Conservation (phyloP, 2,888 invertebrate genomes). For the Cosmia pyralina region DNA sequence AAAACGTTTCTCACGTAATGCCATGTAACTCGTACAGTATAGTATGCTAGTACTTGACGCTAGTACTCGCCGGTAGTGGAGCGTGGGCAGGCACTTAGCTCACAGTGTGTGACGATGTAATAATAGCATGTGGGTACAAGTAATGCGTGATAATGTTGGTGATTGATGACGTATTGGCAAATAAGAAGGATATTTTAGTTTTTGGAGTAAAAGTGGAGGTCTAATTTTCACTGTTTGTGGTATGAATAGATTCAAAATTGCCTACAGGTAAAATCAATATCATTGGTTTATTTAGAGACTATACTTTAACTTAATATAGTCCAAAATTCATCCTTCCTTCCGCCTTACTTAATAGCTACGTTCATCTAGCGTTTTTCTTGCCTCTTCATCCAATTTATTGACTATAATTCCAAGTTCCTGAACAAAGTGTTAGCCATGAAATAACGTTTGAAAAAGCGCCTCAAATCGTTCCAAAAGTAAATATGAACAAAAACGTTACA, state of each 20-base stretch:
- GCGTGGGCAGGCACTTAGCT: conserved; percentile 59
- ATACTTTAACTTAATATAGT: too few relatives aligned
- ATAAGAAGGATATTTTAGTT: conserved; percentile 15
- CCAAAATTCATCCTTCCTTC: too few relatives aligned
- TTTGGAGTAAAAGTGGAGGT: conserved; percentile 8
- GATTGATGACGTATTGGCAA: conserved; percentile 44
- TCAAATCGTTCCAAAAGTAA: conserved; percentile 10
- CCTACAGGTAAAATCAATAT: background rate
- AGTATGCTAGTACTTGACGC: conserved; percentile 30
- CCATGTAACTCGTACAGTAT: conserved; percentile 49
- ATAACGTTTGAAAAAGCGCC: background rate
- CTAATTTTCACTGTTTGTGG: background rate
- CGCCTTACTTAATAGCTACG: background rate
- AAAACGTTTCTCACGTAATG: conserved; percentile 62
- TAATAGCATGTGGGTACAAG: conserved; percentile 30
- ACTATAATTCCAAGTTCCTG: background rate
- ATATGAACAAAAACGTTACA: background rate
- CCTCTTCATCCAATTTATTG: background rate
- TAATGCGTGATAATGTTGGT: conserved; percentile 23
- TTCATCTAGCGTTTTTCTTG: background rate
- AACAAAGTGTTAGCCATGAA: background rate
- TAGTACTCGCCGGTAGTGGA: conserved; percentile 40
- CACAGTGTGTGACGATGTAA: conserved; percentile 23
- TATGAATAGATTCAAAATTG: background rate
- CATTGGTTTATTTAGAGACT: background rate